Evolutionary conservation across 2,797 vertebrate genomes (phyloP).

Genomic region (Cossypha dichroa): DNA sequence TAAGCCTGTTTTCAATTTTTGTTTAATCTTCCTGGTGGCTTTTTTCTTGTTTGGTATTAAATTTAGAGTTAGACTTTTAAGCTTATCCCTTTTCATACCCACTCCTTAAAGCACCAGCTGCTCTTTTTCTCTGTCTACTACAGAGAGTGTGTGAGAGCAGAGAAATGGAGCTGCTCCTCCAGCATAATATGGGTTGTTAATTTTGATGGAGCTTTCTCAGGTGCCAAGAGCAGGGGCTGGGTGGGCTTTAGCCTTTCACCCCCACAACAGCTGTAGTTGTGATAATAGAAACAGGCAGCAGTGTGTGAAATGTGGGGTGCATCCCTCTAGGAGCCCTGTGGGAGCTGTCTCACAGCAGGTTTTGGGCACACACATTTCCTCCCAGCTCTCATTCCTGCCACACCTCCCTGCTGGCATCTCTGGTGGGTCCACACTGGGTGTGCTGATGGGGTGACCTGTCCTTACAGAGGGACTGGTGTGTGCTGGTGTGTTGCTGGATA

Average conservation of each 20-base stretch:
- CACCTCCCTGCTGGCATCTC: fast-evolving
- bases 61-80: conserved; percentile 1
- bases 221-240: not conserved
- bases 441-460: no score
- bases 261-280: fast-evolving
- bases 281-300: not conserved
- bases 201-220: not conserved
- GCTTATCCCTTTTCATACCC: not conserved
- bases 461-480: no score
- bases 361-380: not conserved
- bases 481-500: no score
- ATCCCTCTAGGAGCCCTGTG: not conserved
- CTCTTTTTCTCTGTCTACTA: not conserved
- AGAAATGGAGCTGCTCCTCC: not conserved
- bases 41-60: conserved; percentile 1
- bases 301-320: not conserved
- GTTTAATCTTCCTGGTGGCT: conserved; percentile 39
- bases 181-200: not conserved
- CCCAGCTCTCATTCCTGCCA: not conserved
- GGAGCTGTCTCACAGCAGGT: not conserved
- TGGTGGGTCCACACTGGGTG: not conserved
- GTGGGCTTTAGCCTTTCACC: not conserved
- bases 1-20: conserved; percentile 48
- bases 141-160: not conserved
- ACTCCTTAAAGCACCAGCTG: not conserved